Evolutionary conservation across 2,888 invertebrate species (phyloP).

Genomic region (Ganaspis brasiliensis): DNA sequence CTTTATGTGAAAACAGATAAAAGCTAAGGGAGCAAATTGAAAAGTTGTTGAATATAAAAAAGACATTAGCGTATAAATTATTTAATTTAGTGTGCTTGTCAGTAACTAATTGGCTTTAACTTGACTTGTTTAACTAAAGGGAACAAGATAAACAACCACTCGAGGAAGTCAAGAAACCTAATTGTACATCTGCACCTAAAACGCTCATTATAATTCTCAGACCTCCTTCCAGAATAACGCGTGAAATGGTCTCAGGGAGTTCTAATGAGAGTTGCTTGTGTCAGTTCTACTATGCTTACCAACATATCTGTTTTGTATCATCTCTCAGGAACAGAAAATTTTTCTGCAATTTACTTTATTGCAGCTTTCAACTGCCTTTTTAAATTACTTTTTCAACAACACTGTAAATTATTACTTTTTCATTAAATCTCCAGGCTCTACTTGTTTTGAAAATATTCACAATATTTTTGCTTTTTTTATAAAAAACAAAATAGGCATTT

Average conservation of each 20-base stretch:
- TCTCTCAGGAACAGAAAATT: background rate
- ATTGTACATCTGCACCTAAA: conserved; percentile 37
- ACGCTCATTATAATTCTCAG: conserved; percentile 41
- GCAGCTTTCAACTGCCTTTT: background rate
- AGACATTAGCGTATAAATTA: background rate
- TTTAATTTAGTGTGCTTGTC: background rate
- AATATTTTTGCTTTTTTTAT: no score
- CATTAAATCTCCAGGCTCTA: no score
- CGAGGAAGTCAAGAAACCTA: conserved; percentile 31
- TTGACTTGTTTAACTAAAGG: conserved; percentile 11
- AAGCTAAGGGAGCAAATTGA: background rate
- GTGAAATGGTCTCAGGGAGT: conserved; percentile 12
- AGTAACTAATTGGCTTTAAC: conserved; percentile 14
- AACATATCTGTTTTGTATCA: conserved; percentile 4
- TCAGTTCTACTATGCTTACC: background rate
- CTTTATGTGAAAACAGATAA: conserved; percentile 4
- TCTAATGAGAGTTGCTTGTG: conserved; percentile 40
- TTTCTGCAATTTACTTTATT: background rate
- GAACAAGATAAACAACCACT: conserved; percentile 16
- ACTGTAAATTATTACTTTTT: background rate
- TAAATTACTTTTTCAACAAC: background rate
- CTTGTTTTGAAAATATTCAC: no score
- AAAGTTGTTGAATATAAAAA: background rate
- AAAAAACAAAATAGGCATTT: no score
- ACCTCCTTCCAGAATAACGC: conserved; percentile 19